phyloP scores from a whole-genome alignment of 2,797 vertebrate species.

The Schizothorax lantsangensis region DNA sequence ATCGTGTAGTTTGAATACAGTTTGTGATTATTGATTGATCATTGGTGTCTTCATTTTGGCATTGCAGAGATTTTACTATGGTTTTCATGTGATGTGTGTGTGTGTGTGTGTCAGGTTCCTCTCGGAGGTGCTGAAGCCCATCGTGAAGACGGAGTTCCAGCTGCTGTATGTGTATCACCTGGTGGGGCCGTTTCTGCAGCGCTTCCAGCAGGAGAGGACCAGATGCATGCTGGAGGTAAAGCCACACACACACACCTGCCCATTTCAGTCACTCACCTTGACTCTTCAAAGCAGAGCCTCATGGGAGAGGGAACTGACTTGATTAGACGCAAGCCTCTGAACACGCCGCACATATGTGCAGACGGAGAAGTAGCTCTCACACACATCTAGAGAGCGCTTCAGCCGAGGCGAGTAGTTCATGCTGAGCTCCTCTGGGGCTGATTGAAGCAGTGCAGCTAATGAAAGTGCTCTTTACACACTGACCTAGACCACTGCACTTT shows the following conservation, averaged over 20 bases:
- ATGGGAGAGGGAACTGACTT: constrained; percentile 12
- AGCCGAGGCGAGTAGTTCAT: neutral
- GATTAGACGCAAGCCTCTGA: neutral
- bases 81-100: neutral
- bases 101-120: constrained; percentile 83
- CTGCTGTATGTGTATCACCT: constrained; percentile 96
- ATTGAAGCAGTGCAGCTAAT: neutral
- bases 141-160: constrained; percentile 98
- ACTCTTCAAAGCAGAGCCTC: constrained; percentile 19
- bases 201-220: constrained; percentile 97
- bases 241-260: constrained; percentile 6
- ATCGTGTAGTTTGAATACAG: neutral
- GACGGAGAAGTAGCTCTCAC: neutral
- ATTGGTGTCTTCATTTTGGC: neutral
- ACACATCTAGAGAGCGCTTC: neutral
- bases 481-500: neutral
- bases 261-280: neutral
- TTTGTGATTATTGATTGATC: neutral
- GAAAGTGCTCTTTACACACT: neutral
- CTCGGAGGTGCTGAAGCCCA: constrained; percentile 92
- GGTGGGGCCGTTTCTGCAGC: constrained; percentile 94
- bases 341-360: neutral
- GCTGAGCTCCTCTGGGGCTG: neutral
- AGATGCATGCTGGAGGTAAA: constrained; percentile 97
- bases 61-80: neutral